These are phyloP conservation scores for Drosophila arawakana DNA, from an alignment of 1,140 invertebrate species.

Conservation along the genomic window DNA sequence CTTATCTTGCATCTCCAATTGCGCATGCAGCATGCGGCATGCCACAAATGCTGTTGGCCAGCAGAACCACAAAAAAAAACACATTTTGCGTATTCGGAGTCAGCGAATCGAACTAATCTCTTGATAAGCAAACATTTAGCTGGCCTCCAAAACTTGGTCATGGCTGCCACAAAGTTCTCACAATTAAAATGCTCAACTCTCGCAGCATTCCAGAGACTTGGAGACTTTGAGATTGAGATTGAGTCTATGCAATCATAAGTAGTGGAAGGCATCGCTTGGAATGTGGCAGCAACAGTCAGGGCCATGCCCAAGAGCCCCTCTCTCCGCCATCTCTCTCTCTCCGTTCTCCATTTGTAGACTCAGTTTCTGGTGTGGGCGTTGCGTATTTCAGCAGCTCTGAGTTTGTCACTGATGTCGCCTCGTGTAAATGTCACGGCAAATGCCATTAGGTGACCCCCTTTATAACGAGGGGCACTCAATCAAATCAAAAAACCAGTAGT, in stretches of 20 bases:
- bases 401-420: constrained; percentile 67
- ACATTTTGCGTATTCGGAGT: constrained; percentile 42
- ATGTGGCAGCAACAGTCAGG: constrained; percentile 65
- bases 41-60: constrained; percentile 17
- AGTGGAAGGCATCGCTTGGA: constrained; percentile 58
- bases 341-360: constrained; percentile 7
- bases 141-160: constrained; percentile 66
- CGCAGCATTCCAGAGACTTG: constrained; percentile 47
- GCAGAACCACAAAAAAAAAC: neutral
- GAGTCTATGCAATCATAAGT: neutral
- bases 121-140: constrained; percentile 57
- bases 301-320: constrained; percentile 33
- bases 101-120: constrained; percentile 65
- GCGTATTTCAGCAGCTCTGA: constrained; percentile 71
- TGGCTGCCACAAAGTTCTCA: constrained; percentile 69
- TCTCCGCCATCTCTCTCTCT: neutral
- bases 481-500: constrained; percentile 74
- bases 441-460: constrained; percentile 48
- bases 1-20: constrained; percentile 49
- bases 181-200: constrained; percentile 70
- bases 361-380: constrained; percentile 62
- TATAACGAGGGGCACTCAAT: constrained; percentile 49
- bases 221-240: neutral
- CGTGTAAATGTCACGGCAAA: constrained; percentile 76
- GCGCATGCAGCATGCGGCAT: constrained; percentile 40